Base-by-base conservation (phyloP, 2,888 invertebrate species). In the Eustalomyia histrio region DNA sequence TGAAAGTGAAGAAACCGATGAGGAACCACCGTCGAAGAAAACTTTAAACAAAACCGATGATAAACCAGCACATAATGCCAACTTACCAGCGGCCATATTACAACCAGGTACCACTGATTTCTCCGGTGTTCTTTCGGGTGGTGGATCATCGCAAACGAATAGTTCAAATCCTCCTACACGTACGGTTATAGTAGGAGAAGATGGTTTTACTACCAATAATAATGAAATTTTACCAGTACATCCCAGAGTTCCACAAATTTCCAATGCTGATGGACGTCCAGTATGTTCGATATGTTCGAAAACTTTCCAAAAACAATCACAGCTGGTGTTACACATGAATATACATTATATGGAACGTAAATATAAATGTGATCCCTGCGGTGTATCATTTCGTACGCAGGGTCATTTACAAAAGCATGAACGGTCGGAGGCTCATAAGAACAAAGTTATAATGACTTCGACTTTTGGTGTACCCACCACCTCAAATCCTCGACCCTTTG, bases 301-400 rank as follows among this genome's bases (percentile, higher is more conserved):
- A 91, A 95, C 95, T 69, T 99, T 99, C 91, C 95, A 95, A 82
- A 97, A 98, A 90, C 95, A 96, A 80, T 96, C 96, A 81, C 97
- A 98, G 88, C 92, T 98, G 82, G 93, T 95, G 83, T 92, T 98
- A 83, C 98, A 99, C 91, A 95, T 97, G 90, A 98, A 98, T 90
- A 97, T 98, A 84, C 98, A 99, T 91, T 97, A 97, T 87, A 95
- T 98, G 92, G 98, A 98, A 90, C 93, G 97, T 82, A 97, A 97
- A 67, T 97, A 95, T 89, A 94, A 96, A 84, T 98, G 98, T 90
- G 96, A 97, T 86, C 95, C 96, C 3, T 98, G 98, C 91, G 95
- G 95, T 47, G 95, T 97, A 29, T 96, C 97, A 85, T 99, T 98
- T 89, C 92, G 96, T 86, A 95, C 97, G 52, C 94, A 97, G 91